Evolutionary conservation across 53 echinoderm and acorn worm genomes (phyloP).

Genomic region (Henricia sp.): DNA sequence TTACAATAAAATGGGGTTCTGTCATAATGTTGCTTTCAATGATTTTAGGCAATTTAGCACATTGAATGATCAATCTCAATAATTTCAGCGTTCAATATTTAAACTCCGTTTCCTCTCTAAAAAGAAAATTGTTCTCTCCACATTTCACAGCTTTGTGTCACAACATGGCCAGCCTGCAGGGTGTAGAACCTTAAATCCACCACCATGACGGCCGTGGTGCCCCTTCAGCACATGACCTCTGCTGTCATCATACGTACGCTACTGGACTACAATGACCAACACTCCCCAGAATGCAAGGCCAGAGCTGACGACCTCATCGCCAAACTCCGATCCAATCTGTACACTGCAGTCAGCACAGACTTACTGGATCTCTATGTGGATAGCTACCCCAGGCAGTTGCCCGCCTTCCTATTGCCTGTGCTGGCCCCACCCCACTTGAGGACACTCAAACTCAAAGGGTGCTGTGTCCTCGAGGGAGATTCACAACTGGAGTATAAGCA

Average conservation of each 20-base stretch:
- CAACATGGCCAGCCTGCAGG: too few relatives aligned
- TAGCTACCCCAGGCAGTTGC: conserved; percentile 67
- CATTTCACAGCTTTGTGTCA: too few relatives aligned
- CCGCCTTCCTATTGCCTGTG: conserved; percentile 68
- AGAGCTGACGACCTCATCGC: conserved; percentile 58
- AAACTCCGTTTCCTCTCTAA: too few relatives aligned
- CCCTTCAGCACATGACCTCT: conserved; percentile 64
- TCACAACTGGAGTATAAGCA: conserved; percentile 24
- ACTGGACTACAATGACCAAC: conserved; percentile 66
- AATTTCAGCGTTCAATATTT: too few relatives aligned
- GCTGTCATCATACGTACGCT: conserved; percentile 67
- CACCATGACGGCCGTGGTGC: conserved; percentile 71
- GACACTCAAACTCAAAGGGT: conserved; percentile 68
- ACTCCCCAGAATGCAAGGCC: conserved; percentile 54
- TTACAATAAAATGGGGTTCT: too few relatives aligned
- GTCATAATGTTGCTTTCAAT: too few relatives aligned
- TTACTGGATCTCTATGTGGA: conserved; percentile 70
- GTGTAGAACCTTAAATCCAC: not conserved
- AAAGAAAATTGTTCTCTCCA: too few relatives aligned
- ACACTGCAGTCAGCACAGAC: conserved; percentile 65
- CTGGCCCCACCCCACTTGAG: conserved; percentile 87
- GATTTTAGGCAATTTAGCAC: too few relatives aligned
- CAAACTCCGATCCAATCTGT: conserved; percentile 42
- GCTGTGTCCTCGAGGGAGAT: conserved; percentile 52
- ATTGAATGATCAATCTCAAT: too few relatives aligned